Percentiles rank a stretch among this genome's conserved stretches.
phyloP scores from a whole-genome alignment of 2,797 vertebrate species.

The Poecilia velifera region DNA sequence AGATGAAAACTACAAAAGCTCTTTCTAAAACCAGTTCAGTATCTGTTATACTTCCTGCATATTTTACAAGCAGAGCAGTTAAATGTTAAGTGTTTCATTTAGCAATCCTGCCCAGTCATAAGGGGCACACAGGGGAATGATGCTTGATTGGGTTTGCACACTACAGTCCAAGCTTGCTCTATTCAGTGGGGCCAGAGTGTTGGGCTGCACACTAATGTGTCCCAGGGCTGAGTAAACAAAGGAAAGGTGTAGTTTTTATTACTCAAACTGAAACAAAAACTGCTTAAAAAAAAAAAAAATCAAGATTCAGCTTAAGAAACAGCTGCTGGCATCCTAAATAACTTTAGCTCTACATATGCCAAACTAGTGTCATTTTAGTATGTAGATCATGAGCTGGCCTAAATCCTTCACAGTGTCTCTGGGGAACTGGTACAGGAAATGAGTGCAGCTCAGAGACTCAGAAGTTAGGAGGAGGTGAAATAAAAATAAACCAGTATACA shows the following conservation, averaged over 20 bases:
- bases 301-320: background rate
- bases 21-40: slow-evolving; percentile 28
- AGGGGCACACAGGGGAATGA: slow-evolving; percentile 55
- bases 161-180: slow-evolving; percentile 62
- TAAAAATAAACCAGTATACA: slow-evolving; percentile 47
- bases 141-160: slow-evolving; percentile 63
- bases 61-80: slow-evolving; percentile 54
- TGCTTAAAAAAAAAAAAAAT: background rate
- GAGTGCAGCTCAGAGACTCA: slow-evolving; percentile 44
- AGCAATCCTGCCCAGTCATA: slow-evolving; percentile 55
- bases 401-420: slow-evolving; percentile 58
- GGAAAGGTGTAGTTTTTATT: slow-evolving; percentile 25
- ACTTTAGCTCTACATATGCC: slow-evolving; percentile 23
- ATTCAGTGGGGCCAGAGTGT: slow-evolving; percentile 65
- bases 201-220: slow-evolving; percentile 62
- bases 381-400: slow-evolving; percentile 66
- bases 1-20: slow-evolving; percentile 33
- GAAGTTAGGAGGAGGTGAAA: slow-evolving; percentile 41
- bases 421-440: slow-evolving; percentile 50
- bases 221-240: slow-evolving; percentile 52
- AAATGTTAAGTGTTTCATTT: slow-evolving; percentile 28
- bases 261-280: background rate
- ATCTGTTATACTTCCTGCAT: slow-evolving; percentile 7
- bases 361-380: slow-evolving; percentile 53
- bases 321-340: slow-evolving; percentile 41